phyloP scores from a whole-genome alignment of 2,888 invertebrate species.

The Anthophora plumipes region DNA sequence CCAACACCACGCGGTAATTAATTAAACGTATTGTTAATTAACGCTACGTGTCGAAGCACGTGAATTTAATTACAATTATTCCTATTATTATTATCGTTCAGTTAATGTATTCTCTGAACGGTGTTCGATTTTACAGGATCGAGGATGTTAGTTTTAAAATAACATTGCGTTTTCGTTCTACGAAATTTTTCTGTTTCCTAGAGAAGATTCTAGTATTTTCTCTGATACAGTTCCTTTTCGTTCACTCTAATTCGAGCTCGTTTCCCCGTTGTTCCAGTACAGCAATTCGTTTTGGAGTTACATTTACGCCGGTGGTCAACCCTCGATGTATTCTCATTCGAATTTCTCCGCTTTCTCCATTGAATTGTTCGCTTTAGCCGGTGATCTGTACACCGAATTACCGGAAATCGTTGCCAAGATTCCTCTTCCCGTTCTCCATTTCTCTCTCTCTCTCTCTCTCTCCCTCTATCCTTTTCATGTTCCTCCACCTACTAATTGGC shows the following conservation, averaged over 20 bases:
- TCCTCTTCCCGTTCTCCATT: not conserved
- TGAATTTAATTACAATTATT: not conserved
- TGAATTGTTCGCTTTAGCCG: constrained; percentile 26
- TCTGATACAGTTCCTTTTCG: constrained; percentile 17
- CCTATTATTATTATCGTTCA: constrained; percentile 3
- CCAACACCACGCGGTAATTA: not conserved
- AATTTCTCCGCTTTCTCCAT: not conserved
- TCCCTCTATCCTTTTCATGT: no score
- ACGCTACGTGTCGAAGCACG: not conserved
- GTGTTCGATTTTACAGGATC: not conserved
- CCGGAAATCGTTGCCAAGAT: constrained; percentile 38
- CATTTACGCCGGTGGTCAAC: constrained; percentile 1
- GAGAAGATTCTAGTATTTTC: not conserved
- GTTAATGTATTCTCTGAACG: not conserved
- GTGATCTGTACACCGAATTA: constrained; percentile 10
- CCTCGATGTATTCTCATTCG: not conserved
- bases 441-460: not conserved
- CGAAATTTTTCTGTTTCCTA: not conserved
- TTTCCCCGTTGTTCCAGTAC: not conserved
- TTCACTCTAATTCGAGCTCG: constrained; percentile 14
- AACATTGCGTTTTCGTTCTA: not conserved
- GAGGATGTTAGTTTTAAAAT: not conserved
- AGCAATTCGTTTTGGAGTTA: not conserved
- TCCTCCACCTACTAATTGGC: constrained; percentile 38
- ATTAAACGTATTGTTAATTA: constrained; percentile 13